Evolutionary conservation across 1,140 invertebrate genomes (phyloP).

Genomic region (Zeugodacus cucurbitae): DNA sequence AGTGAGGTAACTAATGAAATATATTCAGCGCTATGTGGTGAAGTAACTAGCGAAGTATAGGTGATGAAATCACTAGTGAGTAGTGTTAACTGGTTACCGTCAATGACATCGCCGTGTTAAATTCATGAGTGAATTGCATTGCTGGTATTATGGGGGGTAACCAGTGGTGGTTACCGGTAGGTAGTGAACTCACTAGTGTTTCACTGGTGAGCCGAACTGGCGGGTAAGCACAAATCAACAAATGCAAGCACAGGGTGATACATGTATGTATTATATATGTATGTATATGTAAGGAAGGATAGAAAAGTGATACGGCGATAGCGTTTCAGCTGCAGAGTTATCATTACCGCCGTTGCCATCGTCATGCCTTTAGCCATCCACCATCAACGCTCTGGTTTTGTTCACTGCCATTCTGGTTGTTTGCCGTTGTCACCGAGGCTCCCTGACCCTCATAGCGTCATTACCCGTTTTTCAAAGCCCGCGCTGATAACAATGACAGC

Average conservation of each 20-base stretch:
- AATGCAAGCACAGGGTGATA: not conserved
- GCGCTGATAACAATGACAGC: constrained; percentile 12
- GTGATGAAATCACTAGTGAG: too few species aligned
- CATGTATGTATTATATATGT: too few species aligned
- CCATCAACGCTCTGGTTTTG: not conserved
- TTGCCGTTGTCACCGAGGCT: not conserved
- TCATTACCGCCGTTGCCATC: not conserved
- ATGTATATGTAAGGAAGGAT: not conserved
- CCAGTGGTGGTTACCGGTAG: too few species aligned
- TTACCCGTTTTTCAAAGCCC: not conserved
- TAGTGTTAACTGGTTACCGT: too few species aligned
- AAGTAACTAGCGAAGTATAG: too few species aligned
- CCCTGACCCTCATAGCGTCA: not conserved
- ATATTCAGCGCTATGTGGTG: too few species aligned
- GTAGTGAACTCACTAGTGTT: too few species aligned
- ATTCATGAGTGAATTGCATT: too few species aligned
- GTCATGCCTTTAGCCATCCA: not conserved
- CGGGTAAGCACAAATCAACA: not conserved
- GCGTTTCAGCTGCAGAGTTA: not conserved
- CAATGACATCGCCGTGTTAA: too few species aligned
- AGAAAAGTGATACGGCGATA: not conserved
- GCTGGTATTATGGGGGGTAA: too few species aligned
- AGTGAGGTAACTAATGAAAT: too few species aligned
- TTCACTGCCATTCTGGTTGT: not conserved
- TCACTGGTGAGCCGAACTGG: too few species aligned